Conservation (phyloP, 2,113 vertebrate species). For the Toxotes chatareus region DNA sequence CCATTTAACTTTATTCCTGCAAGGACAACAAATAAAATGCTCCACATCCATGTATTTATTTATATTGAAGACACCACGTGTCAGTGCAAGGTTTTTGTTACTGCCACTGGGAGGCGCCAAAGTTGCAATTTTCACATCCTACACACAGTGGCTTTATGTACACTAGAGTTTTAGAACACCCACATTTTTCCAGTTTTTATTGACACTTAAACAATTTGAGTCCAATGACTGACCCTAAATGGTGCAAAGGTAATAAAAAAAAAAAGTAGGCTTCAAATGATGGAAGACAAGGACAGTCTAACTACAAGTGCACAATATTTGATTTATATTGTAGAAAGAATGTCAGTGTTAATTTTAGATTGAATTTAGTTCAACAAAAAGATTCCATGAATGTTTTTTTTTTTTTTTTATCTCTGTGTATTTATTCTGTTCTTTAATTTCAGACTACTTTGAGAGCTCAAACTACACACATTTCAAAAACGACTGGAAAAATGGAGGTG, state of each 20-base stretch:
- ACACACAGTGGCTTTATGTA: background rate
- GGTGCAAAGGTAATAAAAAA: background rate
- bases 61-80: too few relatives aligned
- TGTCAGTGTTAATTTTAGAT: too few relatives aligned
- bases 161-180: background rate
- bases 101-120: constrained; percentile 7
- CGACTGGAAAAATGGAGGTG: background rate
- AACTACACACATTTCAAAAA: background rate
- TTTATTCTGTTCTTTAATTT: too few relatives aligned
- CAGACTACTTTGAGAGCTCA: too few relatives aligned
- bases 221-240: background rate
- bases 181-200: too few relatives aligned
- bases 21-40: background rate
- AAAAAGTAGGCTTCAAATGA: too few relatives aligned
- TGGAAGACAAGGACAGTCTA: too few relatives aligned
- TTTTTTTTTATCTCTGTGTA: too few relatives aligned
- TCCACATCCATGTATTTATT: background rate
- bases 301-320: too few relatives aligned
- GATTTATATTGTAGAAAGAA: background rate
- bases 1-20: background rate
- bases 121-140: background rate
- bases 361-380: too few relatives aligned
- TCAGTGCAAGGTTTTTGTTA: background rate
- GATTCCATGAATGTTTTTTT: too few relatives aligned
- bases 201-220: too few relatives aligned